Percentiles rank a stretch among this genome's conserved stretches.
Evolutionary conservation across 2,888 invertebrate species (phyloP).

Genomic region (Parnassius mnemosyne): DNA sequence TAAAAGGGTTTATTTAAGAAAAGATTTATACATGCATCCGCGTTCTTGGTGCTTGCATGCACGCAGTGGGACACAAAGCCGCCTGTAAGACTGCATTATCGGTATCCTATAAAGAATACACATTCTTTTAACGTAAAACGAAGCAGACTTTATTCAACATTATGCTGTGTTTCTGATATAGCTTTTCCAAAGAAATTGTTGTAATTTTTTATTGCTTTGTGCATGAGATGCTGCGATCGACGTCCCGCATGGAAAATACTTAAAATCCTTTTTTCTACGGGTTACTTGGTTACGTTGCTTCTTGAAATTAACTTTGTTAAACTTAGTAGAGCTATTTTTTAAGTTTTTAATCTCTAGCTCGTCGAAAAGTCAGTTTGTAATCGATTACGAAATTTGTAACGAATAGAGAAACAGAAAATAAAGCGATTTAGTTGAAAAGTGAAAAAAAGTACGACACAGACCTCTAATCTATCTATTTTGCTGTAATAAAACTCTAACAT

Average conservation of each 20-base stretch:
- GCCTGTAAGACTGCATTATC: constrained; percentile 25
- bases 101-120: constrained; percentile 23
- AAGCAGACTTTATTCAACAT: constrained; percentile 23
- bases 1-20: constrained; percentile 46
- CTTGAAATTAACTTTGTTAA: no score
- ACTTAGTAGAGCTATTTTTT: no score
- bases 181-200: constrained; percentile 17
- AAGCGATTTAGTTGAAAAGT: no score
- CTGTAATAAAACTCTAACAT: no score
- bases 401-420: no score
- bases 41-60: constrained; percentile 15
- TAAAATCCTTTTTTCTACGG: no score
- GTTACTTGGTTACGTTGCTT: no score
- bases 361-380: no score
- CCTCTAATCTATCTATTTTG: no score
- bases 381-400: no score
- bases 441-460: no score
- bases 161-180: constrained; percentile 25
- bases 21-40: constrained; percentile 46
- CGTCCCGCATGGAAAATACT: background rate
- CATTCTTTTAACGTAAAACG: constrained; percentile 24
- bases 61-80: constrained; percentile 27
- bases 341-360: no score
- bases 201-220: constrained; percentile 9
- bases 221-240: constrained; percentile 1